Percentiles rank a stretch among this genome's conserved stretches.
These are phyloP conservation scores for Ianthella basta DNA, from an alignment of 37 sponge, comb jelly and placozoan species.

Conservation along the genomic window DNA sequence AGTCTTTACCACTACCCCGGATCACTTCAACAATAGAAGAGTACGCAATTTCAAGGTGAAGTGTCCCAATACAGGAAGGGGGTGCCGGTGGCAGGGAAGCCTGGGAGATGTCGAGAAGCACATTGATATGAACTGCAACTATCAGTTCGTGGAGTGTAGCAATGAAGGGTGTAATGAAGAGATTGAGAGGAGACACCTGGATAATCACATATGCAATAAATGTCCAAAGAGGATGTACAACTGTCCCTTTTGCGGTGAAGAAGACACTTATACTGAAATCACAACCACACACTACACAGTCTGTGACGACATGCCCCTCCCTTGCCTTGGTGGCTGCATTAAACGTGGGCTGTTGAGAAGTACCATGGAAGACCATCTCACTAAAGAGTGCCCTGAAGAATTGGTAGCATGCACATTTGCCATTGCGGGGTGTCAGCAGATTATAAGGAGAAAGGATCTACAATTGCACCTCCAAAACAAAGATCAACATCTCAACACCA, in stretches of 20 bases:
- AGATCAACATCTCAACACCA: too few relatives aligned
- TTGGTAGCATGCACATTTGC: not conserved
- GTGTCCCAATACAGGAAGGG: slow-evolving; percentile 45
- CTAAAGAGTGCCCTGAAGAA: slow-evolving; percentile 17
- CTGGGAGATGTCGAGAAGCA: slow-evolving; percentile 39
- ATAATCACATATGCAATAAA: slow-evolving; percentile 1
- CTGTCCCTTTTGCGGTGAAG: slow-evolving; percentile 17
- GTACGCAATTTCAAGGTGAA: slow-evolving; percentile 40
- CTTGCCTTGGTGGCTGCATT: not conserved
- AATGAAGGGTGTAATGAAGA: slow-evolving; percentile 26
- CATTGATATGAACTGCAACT: slow-evolving; percentile 15
- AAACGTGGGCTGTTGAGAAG: not conserved
- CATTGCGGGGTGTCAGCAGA: not conserved
- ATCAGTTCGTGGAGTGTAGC: slow-evolving; percentile 19
- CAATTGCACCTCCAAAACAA: too few relatives aligned
- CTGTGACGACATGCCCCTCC: not conserved
- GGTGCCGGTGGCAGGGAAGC: slow-evolving; percentile 58
- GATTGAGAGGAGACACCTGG: not conserved
- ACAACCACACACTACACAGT: not conserved
- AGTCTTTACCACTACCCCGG: slow-evolving; percentile 38
- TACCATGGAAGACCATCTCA: not conserved
- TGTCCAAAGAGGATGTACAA: slow-evolving; percentile 34
- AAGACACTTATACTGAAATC: not conserved
- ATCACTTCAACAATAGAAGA: slow-evolving; percentile 37
- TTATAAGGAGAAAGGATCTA: too few relatives aligned